These are phyloP conservation scores for Holocentrus rufus DNA, from an alignment of 2,797 vertebrate genomes.

Conservation along the genomic window DNA sequence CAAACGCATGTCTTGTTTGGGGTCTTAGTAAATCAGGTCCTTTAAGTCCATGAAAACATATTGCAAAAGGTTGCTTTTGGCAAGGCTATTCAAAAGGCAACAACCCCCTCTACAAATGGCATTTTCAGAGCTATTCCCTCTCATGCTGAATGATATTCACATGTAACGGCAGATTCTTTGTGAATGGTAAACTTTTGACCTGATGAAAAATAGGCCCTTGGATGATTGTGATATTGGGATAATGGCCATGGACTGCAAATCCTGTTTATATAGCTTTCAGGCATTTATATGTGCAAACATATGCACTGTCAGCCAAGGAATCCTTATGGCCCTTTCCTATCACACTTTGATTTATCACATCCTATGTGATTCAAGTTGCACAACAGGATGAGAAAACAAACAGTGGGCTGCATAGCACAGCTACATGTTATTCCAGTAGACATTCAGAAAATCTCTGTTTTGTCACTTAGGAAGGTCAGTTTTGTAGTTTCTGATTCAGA, in stretches of 20 bases:
- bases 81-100: slow-evolving; percentile 9
- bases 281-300: slow-evolving; percentile 1
- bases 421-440: background rate
- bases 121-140: slow-evolving; percentile 51
- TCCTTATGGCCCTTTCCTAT: background rate
- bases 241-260: background rate
- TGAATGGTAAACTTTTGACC: slow-evolving; percentile 35
- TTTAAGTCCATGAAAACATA: slow-evolving; percentile 29
- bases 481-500: too few relatives aligned
- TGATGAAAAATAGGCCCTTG: slow-evolving; percentile 29
- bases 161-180: slow-evolving; percentile 27
- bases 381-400: background rate
- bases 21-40: too few relatives aligned
- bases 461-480: background rate
- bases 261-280: slow-evolving; percentile 1
- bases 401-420: background rate
- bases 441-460: background rate
- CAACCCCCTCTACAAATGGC: slow-evolving; percentile 30
- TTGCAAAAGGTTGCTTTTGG: slow-evolving; percentile 46
- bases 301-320: background rate
- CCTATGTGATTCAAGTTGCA: background rate
- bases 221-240: slow-evolving; percentile 30
- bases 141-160: slow-evolving; percentile 46
- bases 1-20: too few relatives aligned
- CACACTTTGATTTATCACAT: slow-evolving; percentile 1